phyloP scores from a whole-genome alignment of 2,797 vertebrate species.

The Gobionotothen gibberifrons region DNA sequence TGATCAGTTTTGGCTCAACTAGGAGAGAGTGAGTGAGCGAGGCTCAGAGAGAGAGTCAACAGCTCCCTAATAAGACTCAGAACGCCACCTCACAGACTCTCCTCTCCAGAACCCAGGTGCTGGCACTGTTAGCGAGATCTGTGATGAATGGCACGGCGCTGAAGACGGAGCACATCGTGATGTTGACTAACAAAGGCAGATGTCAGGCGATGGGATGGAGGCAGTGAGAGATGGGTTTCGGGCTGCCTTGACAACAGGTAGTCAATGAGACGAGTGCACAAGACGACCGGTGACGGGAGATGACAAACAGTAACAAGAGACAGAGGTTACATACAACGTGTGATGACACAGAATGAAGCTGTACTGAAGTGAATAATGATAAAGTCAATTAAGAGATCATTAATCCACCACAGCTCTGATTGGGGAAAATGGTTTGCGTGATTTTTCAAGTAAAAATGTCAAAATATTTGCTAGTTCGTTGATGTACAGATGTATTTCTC shows the following conservation, averaged over 20 bases:
- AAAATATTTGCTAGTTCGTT: neutral
- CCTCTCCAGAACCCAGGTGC: constrained; percentile 63
- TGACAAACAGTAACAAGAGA: constrained; percentile 67
- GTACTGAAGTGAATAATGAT: constrained; percentile 26
- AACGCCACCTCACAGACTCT: constrained; percentile 66
- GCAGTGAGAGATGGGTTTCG: constrained; percentile 75
- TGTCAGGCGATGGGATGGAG: constrained; percentile 69
- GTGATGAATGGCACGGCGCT: constrained; percentile 69
- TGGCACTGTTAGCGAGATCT: constrained; percentile 67
- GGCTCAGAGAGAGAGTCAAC: constrained; percentile 64
- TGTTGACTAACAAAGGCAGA: constrained; percentile 81
- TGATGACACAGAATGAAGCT: constrained; percentile 39
- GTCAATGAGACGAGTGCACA: constrained; percentile 64
- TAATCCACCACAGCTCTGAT: neutral
- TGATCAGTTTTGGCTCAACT: constrained; percentile 59
- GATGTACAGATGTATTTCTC: neutral
- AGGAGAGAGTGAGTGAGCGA: constrained; percentile 51
- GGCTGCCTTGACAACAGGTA: constrained; percentile 71
- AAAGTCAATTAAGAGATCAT: constrained; percentile 6
- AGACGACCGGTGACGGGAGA: constrained; percentile 63
- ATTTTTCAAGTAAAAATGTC: constrained; percentile 6
- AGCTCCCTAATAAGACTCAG: constrained; percentile 65
- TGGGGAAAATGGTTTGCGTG: neutral
- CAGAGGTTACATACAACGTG: constrained; percentile 61
- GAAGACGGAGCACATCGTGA: constrained; percentile 68